Percentiles rank a stretch among this genome's conserved stretches.
Evolutionary conservation across 1,140 invertebrate genomes (phyloP).

Genomic region (Idris sp.): DNA sequence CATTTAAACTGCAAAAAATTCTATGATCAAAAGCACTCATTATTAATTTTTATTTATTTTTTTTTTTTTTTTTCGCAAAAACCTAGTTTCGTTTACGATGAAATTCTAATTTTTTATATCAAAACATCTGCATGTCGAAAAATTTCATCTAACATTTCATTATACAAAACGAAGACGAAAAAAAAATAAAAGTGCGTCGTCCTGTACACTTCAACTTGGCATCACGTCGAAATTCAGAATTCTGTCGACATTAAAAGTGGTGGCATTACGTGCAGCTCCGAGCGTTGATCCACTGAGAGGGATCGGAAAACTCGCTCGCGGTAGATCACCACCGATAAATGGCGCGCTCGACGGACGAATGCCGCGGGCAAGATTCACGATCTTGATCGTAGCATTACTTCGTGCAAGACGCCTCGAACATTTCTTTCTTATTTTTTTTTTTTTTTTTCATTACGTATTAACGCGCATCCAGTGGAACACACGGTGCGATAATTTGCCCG

Average conservation of each 20-base stretch:
- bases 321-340: slow-evolving; percentile 74
- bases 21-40: slow-evolving; percentile 19
- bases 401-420: slow-evolving; percentile 66
- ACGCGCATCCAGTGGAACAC: slow-evolving; percentile 55
- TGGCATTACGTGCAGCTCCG: slow-evolving; percentile 36
- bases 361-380: slow-evolving; percentile 68
- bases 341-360: slow-evolving; percentile 66
- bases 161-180: background rate
- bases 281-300: slow-evolving; percentile 61
- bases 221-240: slow-evolving; percentile 18
- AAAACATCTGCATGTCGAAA: slow-evolving; percentile 15
- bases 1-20: slow-evolving; percentile 24
- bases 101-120: slow-evolving; percentile 10
- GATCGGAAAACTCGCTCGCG: slow-evolving; percentile 70
- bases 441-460: slow-evolving; percentile 61
- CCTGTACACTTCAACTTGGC: too few relatives aligned
- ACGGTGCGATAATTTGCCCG: slow-evolving; percentile 55
- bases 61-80: too few relatives aligned
- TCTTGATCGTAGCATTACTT: slow-evolving; percentile 70
- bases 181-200: background rate
- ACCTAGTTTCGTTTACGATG: slow-evolving; percentile 9
- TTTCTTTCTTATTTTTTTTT: slow-evolving; percentile 56
- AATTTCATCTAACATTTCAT: background rate
- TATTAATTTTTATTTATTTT: slow-evolving; percentile 29
- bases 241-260: slow-evolving; percentile 28